phyloP scores from a whole-genome alignment of 2,797 vertebrate genomes.

The Aotus griseimembra region DNA sequence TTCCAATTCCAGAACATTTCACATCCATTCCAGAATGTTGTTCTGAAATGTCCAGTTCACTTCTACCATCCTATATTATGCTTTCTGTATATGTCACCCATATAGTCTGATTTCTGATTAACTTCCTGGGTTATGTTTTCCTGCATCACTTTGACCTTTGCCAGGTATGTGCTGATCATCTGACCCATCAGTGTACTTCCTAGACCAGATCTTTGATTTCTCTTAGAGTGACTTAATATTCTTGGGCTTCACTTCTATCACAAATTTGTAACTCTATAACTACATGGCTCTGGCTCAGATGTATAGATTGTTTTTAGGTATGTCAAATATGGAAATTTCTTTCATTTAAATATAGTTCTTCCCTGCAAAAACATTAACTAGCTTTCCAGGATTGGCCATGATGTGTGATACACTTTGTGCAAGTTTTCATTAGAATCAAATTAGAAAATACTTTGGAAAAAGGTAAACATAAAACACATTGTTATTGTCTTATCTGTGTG shows the following conservation, averaged over 20 bases:
- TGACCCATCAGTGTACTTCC: background rate
- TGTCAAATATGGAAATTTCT: conserved; percentile 6
- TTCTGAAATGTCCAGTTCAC: background rate
- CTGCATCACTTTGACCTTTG: background rate
- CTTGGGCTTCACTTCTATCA: background rate
- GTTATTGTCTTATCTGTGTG: background rate
- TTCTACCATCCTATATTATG: background rate
- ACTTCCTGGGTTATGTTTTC: background rate
- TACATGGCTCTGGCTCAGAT: background rate
- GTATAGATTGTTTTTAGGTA: background rate
- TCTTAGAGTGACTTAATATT: background rate
- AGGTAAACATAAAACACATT: background rate
- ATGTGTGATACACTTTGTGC: background rate
- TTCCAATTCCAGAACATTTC: background rate
- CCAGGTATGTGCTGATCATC: background rate
- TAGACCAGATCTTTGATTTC: background rate
- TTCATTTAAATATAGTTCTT: conserved; percentile 37
- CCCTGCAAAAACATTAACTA: background rate
- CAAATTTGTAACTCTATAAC: background rate
- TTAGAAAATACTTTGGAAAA: conserved; percentile 33
- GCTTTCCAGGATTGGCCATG: background rate
- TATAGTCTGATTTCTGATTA: conserved; percentile 12
- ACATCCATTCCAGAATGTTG: background rate
- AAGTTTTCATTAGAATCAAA: conserved; percentile 14
- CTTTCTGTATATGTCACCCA: background rate